Evolutionary conservation across 2,888 invertebrate species (phyloP), one percentile per base, ranked within the genome.

Genomic region (Chymomyza caudatula): DNA sequence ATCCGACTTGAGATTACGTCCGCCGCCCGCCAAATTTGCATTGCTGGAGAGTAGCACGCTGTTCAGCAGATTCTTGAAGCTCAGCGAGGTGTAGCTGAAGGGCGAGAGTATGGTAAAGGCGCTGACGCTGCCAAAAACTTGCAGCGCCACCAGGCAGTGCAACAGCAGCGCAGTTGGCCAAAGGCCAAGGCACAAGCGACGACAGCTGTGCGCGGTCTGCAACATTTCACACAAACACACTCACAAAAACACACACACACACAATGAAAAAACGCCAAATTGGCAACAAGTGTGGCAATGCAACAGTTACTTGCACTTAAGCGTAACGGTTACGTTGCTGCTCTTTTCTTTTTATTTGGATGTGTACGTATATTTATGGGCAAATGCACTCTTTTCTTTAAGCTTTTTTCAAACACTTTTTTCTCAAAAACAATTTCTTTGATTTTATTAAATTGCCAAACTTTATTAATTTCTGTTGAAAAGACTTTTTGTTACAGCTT

Each of bases 41-140:
- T 88, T 89, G 65, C 89, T 89, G 4, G 89, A 88, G 13, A 89
- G 76, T 4, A 89, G 67, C 4, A 89, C 86, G 55, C 88, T 89
- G 61, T 89, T 89, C n/a, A 89, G 73, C 13, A 89, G 85, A 71
- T 87, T 89, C 77, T 89, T 89, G 61, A 88, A 87, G 71, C 88
- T 86, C 75, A 89, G 62, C 69, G 89, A 88, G 15, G 77, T 88
- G 67, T 89, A 89, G 75, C 87, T 89, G 62, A 89, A 88, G 69
- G 89, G 89, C 73, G 89, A 89, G 60, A 86, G 85, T 63, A 89
- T 79, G 11, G 89, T 89, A 54, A 89, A 89, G 68, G 88, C 85
- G 52, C 72, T 76, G 66, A 82, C 78, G 78, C 80, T 81, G 60
- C 80, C 85, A 64, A 84, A 76, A 52, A 86, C 72, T 53, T 87